phyloP scores from a whole-genome alignment of 2,797 vertebrate species.

The Clangula hyemalis region DNA sequence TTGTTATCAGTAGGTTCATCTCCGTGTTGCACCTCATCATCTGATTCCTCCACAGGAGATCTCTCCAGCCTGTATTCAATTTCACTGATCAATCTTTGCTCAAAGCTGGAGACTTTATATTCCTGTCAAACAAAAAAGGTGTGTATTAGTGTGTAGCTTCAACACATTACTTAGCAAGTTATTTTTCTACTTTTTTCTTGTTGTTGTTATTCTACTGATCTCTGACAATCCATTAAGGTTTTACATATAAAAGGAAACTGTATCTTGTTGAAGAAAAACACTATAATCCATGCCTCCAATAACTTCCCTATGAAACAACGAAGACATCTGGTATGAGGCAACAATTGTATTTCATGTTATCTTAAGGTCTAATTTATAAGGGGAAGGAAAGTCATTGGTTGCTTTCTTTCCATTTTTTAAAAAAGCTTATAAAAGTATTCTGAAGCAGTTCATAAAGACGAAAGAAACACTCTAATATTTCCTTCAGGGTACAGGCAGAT shows the following conservation, averaged over 20 bases:
- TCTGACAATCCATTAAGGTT: slow-evolving; percentile 39
- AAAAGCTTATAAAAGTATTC: slow-evolving; percentile 18
- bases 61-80: slow-evolving; percentile 96
- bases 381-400: slow-evolving; percentile 33
- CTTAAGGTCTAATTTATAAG: slow-evolving; percentile 46
- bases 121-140: slow-evolving; percentile 80
- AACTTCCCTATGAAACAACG: slow-evolving; percentile 24
- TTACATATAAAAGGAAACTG: slow-evolving; percentile 44
- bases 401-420: not conserved
- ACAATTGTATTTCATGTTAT: slow-evolving; percentile 52
- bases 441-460: slow-evolving; percentile 37
- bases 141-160: slow-evolving; percentile 7
- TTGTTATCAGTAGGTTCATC: slow-evolving; percentile 78
- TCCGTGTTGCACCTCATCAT: slow-evolving; percentile 88
- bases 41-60: slow-evolving; percentile 93
- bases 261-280: slow-evolving; percentile 36
- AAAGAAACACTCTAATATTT: slow-evolving; percentile 23
- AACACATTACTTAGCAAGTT: not conserved
- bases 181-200: not conserved
- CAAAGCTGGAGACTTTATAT: slow-evolving; percentile 98
- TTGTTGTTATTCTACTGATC: not conserved
- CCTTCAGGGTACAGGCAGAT: slow-evolving; percentile 22
- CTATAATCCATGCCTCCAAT: slow-evolving; percentile 13
- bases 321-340: slow-evolving; percentile 47
- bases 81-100: slow-evolving; percentile 97